Evolutionary conservation across 1,140 invertebrate species (phyloP).

Genomic region (Pemphigus obesinymphae): DNA sequence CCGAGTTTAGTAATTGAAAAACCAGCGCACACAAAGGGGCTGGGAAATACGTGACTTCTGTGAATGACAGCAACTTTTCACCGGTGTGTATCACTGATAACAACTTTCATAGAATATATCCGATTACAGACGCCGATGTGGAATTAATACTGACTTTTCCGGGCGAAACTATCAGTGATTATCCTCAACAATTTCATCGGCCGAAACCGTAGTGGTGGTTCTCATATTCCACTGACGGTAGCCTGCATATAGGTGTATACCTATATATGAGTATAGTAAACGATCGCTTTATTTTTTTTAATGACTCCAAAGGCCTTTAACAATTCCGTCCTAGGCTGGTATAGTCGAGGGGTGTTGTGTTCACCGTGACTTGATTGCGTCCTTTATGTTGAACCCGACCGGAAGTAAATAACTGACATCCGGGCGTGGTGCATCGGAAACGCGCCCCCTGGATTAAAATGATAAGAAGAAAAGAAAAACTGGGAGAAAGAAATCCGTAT

Average conservation of each 20-base stretch:
- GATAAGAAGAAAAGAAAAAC: background rate
- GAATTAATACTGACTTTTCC: background rate
- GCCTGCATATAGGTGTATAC: no score
- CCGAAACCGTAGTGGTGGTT: background rate
- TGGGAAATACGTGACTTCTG: conserved; percentile 25
- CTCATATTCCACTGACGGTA: background rate
- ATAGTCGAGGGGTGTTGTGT: background rate
- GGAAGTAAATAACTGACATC: conserved; percentile 38
- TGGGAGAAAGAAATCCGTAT: conserved; percentile 1
- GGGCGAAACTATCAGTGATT: background rate
- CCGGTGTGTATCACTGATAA: conserved; percentile 25
- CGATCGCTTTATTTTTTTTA: conserved; percentile 18
- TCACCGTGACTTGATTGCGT: conserved; percentile 34
- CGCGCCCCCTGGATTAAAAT: conserved; percentile 1
- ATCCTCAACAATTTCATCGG: conserved; percentile 2
- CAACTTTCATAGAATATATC: conserved; percentile 24
- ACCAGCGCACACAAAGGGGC: background rate
- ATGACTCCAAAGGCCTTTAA: conserved; percentile 8
- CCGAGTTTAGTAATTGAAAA: conserved; percentile 27
- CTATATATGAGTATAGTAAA: no score
- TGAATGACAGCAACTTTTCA: conserved; percentile 29
- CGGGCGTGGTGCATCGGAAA: conserved; percentile 11
- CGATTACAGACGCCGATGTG: conserved; percentile 10
- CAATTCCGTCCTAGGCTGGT: background rate
- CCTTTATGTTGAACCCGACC: conserved; percentile 37